Percentiles rank a stretch among this genome's conserved stretches.
Evolutionary conservation across 2,888 invertebrate genomes (phyloP).

Genomic region (Malthinus flaveolus): DNA sequence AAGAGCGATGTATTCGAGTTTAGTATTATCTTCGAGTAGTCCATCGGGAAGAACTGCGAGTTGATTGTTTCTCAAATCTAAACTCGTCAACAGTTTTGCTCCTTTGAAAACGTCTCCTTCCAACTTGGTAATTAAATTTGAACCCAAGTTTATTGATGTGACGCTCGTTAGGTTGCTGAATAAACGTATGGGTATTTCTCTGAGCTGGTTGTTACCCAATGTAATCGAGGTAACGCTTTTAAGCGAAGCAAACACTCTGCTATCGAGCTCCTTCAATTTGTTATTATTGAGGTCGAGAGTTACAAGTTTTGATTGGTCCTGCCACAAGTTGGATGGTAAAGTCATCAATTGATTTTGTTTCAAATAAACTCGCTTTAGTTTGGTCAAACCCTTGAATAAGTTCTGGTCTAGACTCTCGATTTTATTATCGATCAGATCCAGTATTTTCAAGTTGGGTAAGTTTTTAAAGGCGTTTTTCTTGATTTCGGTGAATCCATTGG

Average conservation of each 20-base stretch:
- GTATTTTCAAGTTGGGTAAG: background rate
- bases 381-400: conserved; percentile 9
- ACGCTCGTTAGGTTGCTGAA: background rate
- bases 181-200: background rate
- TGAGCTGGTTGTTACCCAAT: background rate
- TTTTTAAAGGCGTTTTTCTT: background rate
- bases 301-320: background rate
- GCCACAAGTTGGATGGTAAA: conserved; percentile 4
- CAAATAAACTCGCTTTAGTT: conserved; percentile 1
- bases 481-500: background rate
- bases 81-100: background rate
- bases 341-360: background rate
- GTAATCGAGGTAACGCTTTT: background rate
- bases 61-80: conserved; percentile 7
- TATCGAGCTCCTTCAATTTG: background rate
- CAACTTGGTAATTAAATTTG: conserved; percentile 3
- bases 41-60: background rate
- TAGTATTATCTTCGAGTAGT: background rate
- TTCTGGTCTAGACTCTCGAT: background rate
- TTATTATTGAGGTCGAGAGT: conserved; percentile 9
- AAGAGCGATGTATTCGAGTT: conserved; percentile 1
- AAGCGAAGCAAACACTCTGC: background rate
- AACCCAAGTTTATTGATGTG: background rate
- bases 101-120: conserved; percentile 6
- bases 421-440: background rate